Percentiles rank a stretch among this genome's conserved stretches.
phyloP scores from a whole-genome alignment of 2,797 vertebrate species.

The Sparus aurata region DNA sequence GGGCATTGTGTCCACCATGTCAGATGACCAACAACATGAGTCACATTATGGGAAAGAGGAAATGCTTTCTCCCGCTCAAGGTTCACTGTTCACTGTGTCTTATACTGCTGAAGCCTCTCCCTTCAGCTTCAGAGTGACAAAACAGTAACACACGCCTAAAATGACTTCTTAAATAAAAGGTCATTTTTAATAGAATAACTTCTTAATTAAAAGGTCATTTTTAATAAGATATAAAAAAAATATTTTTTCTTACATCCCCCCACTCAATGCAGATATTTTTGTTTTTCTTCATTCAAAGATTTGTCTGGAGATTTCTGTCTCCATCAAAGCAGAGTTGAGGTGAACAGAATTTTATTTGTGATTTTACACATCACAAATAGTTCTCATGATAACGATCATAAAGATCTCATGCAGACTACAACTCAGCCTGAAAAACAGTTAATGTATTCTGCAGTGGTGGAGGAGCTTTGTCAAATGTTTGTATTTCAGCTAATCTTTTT shows the following conservation, averaged over 20 bases:
- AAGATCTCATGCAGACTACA: background rate
- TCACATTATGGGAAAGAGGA: constrained; percentile 34
- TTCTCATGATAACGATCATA: too few relatives aligned
- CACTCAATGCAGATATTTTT: too few relatives aligned
- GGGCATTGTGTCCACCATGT: constrained; percentile 10
- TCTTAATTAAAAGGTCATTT: background rate
- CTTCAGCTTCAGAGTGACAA: background rate
- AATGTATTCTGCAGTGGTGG: background rate
- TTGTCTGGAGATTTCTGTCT: too few relatives aligned
- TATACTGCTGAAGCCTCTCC: background rate
- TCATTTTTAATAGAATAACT: background rate
- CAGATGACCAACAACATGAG: constrained; percentile 37
- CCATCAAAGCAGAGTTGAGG: background rate
- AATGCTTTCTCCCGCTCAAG: constrained; percentile 15
- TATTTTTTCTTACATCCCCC: too few relatives aligned
- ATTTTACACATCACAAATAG: background rate
- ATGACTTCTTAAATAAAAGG: background rate
- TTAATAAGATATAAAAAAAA: too few relatives aligned
- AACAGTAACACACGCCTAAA: background rate
- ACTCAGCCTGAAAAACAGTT: background rate
- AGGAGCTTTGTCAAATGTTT: background rate
- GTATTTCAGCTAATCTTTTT: too few relatives aligned
- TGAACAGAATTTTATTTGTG: background rate
- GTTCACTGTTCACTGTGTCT: background rate
- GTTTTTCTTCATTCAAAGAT: background rate